Evolutionary conservation across 2,113 vertebrate species (phyloP).

Genomic region (Corythornis cristatus): DNA sequence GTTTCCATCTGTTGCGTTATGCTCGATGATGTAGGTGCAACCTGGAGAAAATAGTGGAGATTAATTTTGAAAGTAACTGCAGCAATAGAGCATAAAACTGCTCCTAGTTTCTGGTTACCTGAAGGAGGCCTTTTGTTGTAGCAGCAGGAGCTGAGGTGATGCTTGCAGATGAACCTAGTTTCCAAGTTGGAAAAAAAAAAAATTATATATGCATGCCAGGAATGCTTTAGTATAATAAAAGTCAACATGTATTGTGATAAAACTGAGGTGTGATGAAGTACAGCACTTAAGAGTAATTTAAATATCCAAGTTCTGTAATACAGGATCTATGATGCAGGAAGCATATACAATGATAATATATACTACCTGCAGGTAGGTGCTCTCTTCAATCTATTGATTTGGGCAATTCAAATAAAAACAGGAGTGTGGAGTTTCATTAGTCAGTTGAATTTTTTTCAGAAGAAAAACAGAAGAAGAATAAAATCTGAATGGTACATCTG

Average conservation of each 20-base stretch:
- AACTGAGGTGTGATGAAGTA: neutral
- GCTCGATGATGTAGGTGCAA: neutral
- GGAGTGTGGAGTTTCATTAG: neutral
- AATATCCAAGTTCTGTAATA: neutral
- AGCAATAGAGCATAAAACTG: neutral
- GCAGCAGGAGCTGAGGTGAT: neutral
- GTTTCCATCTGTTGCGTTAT: conserved; percentile 34
- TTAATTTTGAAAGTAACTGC: neutral
- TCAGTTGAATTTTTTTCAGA: neutral
- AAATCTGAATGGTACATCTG: neutral
- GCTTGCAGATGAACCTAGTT: conserved; percentile 60
- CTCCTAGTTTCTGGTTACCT: conserved; percentile 75
- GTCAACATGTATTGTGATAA: neutral
- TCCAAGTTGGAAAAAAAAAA: neutral
- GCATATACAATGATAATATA: neutral
- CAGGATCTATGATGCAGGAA: neutral
- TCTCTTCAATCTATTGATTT: neutral
- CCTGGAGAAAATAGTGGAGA: conserved; percentile 44
- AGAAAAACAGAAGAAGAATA: neutral
- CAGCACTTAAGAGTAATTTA: neutral
- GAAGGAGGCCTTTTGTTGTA: conserved; percentile 45
- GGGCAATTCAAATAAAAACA: neutral
- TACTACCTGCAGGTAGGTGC: neutral
- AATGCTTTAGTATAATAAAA: neutral
- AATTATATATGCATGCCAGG: neutral